Percentiles rank a stretch among this genome's conserved stretches.
Evolutionary conservation across 2,113 vertebrate species (phyloP).

Genomic region (Candoia aspera): DNA sequence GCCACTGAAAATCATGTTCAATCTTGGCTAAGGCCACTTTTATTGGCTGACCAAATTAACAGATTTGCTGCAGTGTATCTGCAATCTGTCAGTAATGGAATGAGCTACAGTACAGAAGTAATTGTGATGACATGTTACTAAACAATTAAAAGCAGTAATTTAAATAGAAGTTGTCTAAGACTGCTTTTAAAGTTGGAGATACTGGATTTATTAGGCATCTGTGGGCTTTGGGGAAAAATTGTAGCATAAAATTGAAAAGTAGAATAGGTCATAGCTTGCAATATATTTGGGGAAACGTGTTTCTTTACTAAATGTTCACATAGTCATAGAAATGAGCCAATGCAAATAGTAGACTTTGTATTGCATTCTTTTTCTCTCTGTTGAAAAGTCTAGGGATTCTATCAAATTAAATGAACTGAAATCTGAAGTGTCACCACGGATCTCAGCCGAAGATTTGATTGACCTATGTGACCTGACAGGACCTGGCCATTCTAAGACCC

Average conservation of each 20-base stretch:
- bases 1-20: not conserved
- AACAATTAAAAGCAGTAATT: not conserved
- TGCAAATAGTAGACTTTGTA: not conserved
- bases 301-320: not conserved
- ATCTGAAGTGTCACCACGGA: conserved; percentile 91
- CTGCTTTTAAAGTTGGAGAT: not conserved
- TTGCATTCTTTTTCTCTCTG: conserved; percentile 34
- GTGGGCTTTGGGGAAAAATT: not conserved
- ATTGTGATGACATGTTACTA: not conserved
- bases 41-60: not conserved
- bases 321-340: not conserved
- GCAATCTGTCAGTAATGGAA: too few species aligned
- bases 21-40: not conserved
- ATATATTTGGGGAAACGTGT: not conserved
- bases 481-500: conserved; percentile 79
- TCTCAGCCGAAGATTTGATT: conserved; percentile 96
- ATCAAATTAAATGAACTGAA: conserved; percentile 91
- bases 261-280: not conserved
- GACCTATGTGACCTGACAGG: conserved; percentile 90
- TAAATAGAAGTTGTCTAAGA: not conserved
- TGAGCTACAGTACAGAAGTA: not conserved
- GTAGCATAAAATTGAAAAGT: not conserved
- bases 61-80: not conserved
- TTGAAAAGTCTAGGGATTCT: conserved; percentile 87
- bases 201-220: not conserved